Evolutionary conservation across 2,797 vertebrate species (phyloP), one percentile per base, ranked within the genome.

Genomic region (Eidolon dupreanum): DNA sequence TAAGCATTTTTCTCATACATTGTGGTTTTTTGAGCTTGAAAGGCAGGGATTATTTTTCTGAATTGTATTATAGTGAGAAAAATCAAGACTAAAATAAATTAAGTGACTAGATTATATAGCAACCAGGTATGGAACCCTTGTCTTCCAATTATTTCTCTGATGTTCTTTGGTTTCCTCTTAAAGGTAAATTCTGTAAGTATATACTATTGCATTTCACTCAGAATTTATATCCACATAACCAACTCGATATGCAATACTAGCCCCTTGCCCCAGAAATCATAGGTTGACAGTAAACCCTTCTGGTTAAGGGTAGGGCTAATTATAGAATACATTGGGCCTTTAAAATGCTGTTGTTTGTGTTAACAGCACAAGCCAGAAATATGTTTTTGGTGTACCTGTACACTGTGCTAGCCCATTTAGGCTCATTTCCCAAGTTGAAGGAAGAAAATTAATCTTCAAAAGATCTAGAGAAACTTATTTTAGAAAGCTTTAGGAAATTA

Each of bases 191-290:
- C 68, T 97, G 1, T 87, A 83, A 85, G 41, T 82, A 13, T 77
- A 61, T 49, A 16, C 16, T 49, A 49, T 90, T 90, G n/a, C 4
- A 49, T 97, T 97, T 92, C 43, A 77, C 41, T 96, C 57, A 41
- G 61, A 87, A 63, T 75, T 93, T 86, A 85, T 2, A 71, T 28
- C 73, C 59, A 43, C 66, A 38, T 65, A 83, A 70, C 71, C 55
- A 90, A 53, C 26, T 38, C 33, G 28, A 28, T 59, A 74, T 87
- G 26, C 36, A 87, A 2, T 88, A 55, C 12, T 87, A 46, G 28
- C 13, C 13, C 3, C 33, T 57, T 86, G 59, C 71, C 65, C 46
- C 24, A 70, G 95, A 90, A 96, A 68, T 71, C 38, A 46, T 55
- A 77, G 53, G 9, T 73, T 83, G 43, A 92, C 46, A 61, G 63